Base-by-base conservation (phyloP, 2,113 vertebrate species). In the Alaudala cheleensis region DNA sequence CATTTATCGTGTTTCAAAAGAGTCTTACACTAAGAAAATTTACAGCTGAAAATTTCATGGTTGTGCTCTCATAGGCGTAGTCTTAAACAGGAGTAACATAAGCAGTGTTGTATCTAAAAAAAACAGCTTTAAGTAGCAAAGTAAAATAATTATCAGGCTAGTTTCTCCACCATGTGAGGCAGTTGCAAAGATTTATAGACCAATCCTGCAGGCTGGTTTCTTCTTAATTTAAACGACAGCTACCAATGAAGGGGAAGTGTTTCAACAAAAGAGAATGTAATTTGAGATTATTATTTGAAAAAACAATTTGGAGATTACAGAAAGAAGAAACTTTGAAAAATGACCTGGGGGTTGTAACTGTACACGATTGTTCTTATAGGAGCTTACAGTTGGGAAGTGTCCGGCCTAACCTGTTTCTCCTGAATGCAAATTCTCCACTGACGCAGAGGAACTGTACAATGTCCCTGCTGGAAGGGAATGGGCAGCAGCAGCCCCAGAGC, bases 371-470 rank as follows among this genome's bases (percentile, higher is more conserved):
- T 88, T 96, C 95, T 90, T 91, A 83, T 18, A 78, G 86, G 44
- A 88, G 60, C 71, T 56, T 23, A 40, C 31, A 42, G 81, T 2
- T 70, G 88, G 79, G 29, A 93, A 70, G 86, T 0, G 9, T 50
- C 92, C 0, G 14, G 67, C 67, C 86, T 54, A 92, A 96, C 95
- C 92, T 93, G 95, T 95, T 97, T 71, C 86, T 93, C 95, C 72
- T 91, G 94, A 91, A 91, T 92, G 95, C 91, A 94, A 91, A 94
- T 95, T 62, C 88, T 53, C 37, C 40, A 7, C 56, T 88, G 86
- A 73, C 12, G 11, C 34, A n/a, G 50, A 33, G 81, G 34, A 84
- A 51, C 1, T 73, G 88, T 77, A 45, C 54, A 57, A 53, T 29
- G 22, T 56, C 88, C 0, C 0, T 50, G 67, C 74, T 90, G 80